phyloP scores from a whole-genome alignment of 2,888 invertebrate species.

The Eupithecia exiguata region DNA sequence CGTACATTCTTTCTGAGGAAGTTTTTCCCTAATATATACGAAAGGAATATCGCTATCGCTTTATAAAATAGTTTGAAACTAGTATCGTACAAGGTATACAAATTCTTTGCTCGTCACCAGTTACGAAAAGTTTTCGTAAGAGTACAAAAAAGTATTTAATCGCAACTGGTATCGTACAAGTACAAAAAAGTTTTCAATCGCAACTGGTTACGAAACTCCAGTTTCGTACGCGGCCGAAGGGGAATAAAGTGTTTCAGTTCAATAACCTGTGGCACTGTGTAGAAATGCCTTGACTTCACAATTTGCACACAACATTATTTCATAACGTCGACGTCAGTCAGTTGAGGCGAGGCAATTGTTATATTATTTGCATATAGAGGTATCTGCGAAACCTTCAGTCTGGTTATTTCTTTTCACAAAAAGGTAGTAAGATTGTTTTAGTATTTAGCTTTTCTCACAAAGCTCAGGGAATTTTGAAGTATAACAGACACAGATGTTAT shows the following conservation, averaged over 20 bases:
- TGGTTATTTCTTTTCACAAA: constrained; percentile 22
- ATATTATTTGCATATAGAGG: constrained; percentile 40
- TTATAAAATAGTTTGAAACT: no score
- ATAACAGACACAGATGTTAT: background rate
- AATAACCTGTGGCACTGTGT: background rate
- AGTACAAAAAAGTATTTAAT: no score
- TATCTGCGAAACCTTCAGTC: constrained; percentile 27
- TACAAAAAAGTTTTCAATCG: no score
- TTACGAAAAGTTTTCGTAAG: no score
- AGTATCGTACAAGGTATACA: no score
- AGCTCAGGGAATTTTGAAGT: background rate
- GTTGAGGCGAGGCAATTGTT: constrained; percentile 37
- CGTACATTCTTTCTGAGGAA: no score
- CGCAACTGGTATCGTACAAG: no score
- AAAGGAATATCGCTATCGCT: no score
- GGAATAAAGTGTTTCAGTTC: background rate
- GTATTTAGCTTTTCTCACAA: background rate
- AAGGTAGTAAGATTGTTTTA: background rate
- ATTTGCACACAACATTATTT: constrained; percentile 4
- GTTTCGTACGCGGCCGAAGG: no score
- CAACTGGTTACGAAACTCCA: no score
- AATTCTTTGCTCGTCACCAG: no score
- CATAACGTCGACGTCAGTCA: constrained; percentile 37
- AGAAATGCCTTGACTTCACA: background rate
- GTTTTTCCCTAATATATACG: no score